phyloP scores from a whole-genome alignment of 2,113 vertebrate species.

The Myrmophylax atrothorax region DNA sequence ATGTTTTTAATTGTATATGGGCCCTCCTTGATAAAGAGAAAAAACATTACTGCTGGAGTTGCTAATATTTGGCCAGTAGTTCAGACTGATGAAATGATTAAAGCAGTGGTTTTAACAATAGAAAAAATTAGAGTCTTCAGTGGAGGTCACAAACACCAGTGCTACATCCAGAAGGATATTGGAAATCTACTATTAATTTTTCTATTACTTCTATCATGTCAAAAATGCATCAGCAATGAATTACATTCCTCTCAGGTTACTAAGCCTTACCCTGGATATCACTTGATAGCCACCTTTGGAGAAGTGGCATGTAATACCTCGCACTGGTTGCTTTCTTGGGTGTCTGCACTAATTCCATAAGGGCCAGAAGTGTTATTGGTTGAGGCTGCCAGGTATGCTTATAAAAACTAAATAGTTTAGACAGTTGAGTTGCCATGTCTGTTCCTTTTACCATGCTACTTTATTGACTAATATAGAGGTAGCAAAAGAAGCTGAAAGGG shows the following conservation, averaged over 20 bases:
- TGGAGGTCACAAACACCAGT: not conserved
- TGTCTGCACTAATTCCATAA: not conserved
- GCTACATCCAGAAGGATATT: not conserved
- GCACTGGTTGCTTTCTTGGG: not conserved
- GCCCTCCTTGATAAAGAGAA: not conserved
- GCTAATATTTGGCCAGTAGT: not conserved
- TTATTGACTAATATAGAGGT: not conserved
- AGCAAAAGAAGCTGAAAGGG: not conserved
- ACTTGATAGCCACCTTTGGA: not conserved
- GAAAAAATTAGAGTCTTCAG: not conserved
- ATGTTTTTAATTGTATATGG: not conserved
- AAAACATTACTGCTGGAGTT: not conserved
- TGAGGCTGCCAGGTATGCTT: fast-evolving
- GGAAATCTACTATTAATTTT: not conserved
- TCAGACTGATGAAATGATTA: not conserved
- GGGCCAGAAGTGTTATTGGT: not conserved
- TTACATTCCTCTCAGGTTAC: not conserved
- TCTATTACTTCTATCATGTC: not conserved
- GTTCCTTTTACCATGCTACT: not conserved
- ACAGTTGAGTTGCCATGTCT: not conserved
- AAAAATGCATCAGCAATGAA: not conserved
- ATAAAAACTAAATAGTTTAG: not conserved
- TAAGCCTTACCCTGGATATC: not conserved
- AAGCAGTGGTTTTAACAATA: not conserved
- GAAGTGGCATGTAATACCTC: not conserved